Conservation (phyloP, 2,113 vertebrate species). For the Coptodon rendalli region DNA sequence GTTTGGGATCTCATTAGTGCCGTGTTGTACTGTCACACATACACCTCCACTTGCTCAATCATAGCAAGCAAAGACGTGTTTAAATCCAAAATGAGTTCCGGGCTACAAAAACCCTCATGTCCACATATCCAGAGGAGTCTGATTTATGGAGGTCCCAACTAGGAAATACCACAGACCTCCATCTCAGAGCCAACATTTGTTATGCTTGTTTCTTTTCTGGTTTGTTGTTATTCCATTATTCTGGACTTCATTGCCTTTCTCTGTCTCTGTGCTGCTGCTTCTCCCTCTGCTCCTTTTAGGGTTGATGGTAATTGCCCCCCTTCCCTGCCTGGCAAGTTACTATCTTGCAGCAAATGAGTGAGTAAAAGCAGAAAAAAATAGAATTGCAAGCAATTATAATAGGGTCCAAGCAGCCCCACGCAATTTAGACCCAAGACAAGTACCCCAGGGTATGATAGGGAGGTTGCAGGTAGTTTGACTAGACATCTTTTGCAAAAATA, state of each 20-base stretch:
- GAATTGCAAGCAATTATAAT: not conserved
- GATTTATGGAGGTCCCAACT: slow-evolving; percentile 50
- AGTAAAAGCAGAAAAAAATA: not conserved
- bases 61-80: slow-evolving; percentile 55
- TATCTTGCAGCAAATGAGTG: not conserved
- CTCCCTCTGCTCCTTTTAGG: not conserved
- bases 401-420: not conserved
- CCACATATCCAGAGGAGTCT: slow-evolving; percentile 33
- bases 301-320: not conserved
- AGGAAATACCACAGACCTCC: slow-evolving; percentile 69
- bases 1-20: slow-evolving; percentile 66
- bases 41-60: slow-evolving; percentile 65
- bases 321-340: not conserved
- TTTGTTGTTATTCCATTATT: not conserved
- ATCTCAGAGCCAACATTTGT: slow-evolving; percentile 49
- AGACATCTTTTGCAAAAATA: not conserved
- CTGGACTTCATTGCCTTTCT: not conserved
- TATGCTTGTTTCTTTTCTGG: not conserved
- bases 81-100: slow-evolving; percentile 69
- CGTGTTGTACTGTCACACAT: slow-evolving; percentile 64
- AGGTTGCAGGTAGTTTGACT: not conserved
- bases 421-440: not conserved
- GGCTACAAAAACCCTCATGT: slow-evolving; percentile 45
- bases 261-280: not conserved
- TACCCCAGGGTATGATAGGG: not conserved